These are phyloP conservation scores for Mustelus asterias DNA, from an alignment of 2,113 vertebrate species.

Conservation along the genomic window DNA sequence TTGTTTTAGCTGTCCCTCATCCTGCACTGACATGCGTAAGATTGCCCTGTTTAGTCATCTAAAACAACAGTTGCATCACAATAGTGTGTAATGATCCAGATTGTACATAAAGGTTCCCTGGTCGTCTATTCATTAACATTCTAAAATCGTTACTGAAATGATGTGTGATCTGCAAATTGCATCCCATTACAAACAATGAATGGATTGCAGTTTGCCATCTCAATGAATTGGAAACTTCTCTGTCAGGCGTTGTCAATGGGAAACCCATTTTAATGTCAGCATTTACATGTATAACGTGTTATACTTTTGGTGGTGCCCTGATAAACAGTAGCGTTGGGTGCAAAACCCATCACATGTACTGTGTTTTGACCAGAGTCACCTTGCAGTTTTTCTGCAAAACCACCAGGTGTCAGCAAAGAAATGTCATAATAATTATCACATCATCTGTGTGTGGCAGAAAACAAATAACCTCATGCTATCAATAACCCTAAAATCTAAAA, in stretches of 20 bases:
- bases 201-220: neutral
- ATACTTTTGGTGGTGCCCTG: neutral
- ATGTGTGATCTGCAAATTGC: neutral
- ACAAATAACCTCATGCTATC: neutral
- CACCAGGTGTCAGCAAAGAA: neutral
- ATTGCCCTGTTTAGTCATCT: neutral
- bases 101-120: neutral
- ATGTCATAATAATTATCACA: neutral
- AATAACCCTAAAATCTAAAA: neutral
- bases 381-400: neutral
- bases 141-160: neutral
- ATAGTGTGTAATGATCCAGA: neutral
- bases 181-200: neutral
- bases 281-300: neutral
- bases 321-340: neutral
- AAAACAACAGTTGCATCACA: neutral
- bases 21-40: neutral
- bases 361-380: neutral
- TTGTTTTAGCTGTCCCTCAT: neutral
- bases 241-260: neutral
- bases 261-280: neutral
- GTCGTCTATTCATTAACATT: neutral
- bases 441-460: neutral
- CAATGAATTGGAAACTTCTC: neutral
- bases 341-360: neutral